Evolutionary conservation across 2,113 vertebrate genomes (phyloP).

Genomic region (Cheirogaleus medius): DNA sequence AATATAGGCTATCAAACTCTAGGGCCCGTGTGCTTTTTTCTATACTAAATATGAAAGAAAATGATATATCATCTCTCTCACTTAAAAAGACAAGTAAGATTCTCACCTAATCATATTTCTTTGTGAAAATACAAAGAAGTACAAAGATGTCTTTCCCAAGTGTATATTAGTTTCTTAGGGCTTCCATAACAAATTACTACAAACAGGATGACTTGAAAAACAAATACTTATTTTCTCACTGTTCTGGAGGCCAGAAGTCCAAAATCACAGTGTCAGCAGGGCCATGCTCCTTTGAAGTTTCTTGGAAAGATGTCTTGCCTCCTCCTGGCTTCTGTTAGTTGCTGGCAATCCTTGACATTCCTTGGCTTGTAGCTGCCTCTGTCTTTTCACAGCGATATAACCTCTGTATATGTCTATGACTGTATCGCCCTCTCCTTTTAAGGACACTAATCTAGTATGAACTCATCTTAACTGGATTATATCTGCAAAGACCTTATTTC

Average conservation of each 20-base stretch:
- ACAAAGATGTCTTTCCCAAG: not conserved
- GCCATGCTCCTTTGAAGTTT: not conserved
- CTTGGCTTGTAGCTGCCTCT: not conserved
- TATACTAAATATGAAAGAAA: not conserved
- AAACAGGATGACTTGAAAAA: not conserved
- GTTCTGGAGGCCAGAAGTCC: not conserved
- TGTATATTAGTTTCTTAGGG: not conserved
- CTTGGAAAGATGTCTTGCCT: not conserved
- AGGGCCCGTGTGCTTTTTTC: not conserved
- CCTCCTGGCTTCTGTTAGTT: not conserved
- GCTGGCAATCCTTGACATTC: accelerated
- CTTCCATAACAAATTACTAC: not conserved
- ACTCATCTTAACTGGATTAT: not conserved
- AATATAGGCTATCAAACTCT: not conserved
- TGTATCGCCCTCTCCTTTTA: not conserved
- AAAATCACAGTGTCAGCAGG: not conserved
- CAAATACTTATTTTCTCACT: not conserved
- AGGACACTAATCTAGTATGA: not conserved
- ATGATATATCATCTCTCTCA: not conserved
- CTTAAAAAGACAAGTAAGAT: not conserved
- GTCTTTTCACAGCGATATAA: not conserved
- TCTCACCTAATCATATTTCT: not conserved
- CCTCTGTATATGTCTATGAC: not conserved
- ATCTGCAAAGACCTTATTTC: not conserved
- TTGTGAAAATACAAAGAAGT: not conserved